Evolutionary conservation across 2,113 vertebrate species (phyloP), one percentile per base, ranked within the genome.

Genomic region (Cyprinodon variegatus): DNA sequence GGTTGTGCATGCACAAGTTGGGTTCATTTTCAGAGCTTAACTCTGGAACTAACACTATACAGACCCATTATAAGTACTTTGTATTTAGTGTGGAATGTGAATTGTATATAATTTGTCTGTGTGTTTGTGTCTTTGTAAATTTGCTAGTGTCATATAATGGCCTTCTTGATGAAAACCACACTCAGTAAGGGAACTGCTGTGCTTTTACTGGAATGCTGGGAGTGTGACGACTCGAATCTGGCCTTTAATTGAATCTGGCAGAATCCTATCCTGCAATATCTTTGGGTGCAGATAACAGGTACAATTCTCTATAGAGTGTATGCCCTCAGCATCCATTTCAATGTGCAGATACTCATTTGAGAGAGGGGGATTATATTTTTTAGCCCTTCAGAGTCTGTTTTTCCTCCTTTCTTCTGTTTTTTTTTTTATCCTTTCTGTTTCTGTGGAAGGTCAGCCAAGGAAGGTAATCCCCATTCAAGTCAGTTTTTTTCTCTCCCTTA

Each of bases 401-500:
- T 77, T 79, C 81, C 65, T 80, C 75, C 38, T 59, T n/a, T 60
- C 68, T 46, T 79, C 75, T 74, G 61, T 36, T 74, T 72, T 78
- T 65, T n/a, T 67, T 40, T 41, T 29, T 29, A 29, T 29, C 29
- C 57, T 76, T 65, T 75, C 63, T 70, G 65, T 75, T 81, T 74
- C 78, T 64, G 60, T 74, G 64, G 85, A 94, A 94, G 94, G 92
- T 94, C 93, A 92, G 85, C 87, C 90, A 86, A 93, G 92, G 90
- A 87, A 94, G 90, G 80, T 90, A 92, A 93, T 92, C 87, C 88
- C 81, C 81, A 81, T 87, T 88, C 84, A 76, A 81, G 85, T 81
- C 86, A 85, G 75, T 86, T 83, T 87, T 84, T 64, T 60, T 68
- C 22, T 46, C 72, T 66, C 69, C 90, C 90, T 93, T 89, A 91